These are phyloP conservation scores for Campylomormyrus numenius DNA, from an alignment of 2,113 vertebrate species.

Conservation along the genomic window DNA sequence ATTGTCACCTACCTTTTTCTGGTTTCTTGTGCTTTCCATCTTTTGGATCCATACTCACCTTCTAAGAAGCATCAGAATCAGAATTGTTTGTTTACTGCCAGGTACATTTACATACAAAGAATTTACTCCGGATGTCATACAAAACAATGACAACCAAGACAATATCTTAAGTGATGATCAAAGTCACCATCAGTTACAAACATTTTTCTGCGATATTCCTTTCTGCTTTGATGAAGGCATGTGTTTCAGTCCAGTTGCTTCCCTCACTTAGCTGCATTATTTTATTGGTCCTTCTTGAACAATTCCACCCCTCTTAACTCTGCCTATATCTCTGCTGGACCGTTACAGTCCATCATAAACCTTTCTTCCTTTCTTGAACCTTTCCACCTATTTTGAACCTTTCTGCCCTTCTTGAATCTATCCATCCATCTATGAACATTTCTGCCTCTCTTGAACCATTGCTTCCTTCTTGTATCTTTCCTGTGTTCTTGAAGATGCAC, in stretches of 20 bases:
- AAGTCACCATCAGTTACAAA: slow-evolving; percentile 22
- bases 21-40: neutral
- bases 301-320: neutral
- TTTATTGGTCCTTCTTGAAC: neutral
- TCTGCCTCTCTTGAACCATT: neutral
- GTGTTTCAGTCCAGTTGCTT: neutral
- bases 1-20: neutral
- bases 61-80: neutral
- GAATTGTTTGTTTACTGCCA: neutral
- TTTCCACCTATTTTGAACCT: neutral
- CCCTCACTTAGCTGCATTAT: neutral
- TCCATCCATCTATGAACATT: neutral
- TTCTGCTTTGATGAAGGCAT: neutral
- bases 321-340: neutral
- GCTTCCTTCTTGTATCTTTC: neutral
- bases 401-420: neutral
- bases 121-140: neutral
- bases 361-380: neutral
- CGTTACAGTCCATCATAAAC: neutral
- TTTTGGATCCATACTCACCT: neutral
- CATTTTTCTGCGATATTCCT: neutral
- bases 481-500: neutral
- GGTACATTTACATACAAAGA: neutral
- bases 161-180: slow-evolving; percentile 29
- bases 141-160: neutral